Conservation (phyloP, 30 jellyfish, hydroid and myxozoan species). For the Rhopilema esculentum region DNA sequence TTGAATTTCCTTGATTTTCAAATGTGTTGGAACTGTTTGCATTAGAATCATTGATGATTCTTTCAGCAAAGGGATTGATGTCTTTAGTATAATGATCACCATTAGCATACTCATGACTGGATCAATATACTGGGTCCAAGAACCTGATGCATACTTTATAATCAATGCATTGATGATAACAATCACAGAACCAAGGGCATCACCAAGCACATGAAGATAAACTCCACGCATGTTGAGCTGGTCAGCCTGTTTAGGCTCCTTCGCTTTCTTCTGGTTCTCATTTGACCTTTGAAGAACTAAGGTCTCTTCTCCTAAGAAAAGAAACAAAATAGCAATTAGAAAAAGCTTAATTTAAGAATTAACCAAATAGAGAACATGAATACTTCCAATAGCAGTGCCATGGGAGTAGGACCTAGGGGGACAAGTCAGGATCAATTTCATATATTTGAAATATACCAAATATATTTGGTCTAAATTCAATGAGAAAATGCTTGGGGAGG, state of each 20-base stretch:
- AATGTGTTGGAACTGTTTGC: constrained; percentile 99
- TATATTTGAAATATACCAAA: too few relatives aligned
- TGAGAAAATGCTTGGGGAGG: too few relatives aligned
- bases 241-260: constrained; percentile 41
- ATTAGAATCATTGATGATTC: constrained; percentile 87
- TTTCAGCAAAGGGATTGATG: constrained; percentile 88
- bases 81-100: constrained; percentile 85
- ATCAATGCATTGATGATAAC: constrained; percentile 80
- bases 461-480: too few relatives aligned
- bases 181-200: constrained; percentile 90
- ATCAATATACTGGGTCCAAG: constrained; percentile 81
- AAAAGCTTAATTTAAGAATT: too few relatives aligned
- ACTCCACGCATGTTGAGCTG: constrained; percentile 89
- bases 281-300: constrained; percentile 44
- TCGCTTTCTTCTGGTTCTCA: constrained; percentile 4
- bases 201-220: constrained; percentile 79
- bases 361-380: too few relatives aligned
- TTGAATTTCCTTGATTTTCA: constrained; percentile 92
- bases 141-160: constrained; percentile 46
- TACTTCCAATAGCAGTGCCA: too few relatives aligned
- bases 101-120: constrained; percentile 81
- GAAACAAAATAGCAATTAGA: neutral
- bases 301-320: constrained; percentile 53
- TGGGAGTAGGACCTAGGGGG: too few relatives aligned
- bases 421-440: too few relatives aligned